Evolutionary conservation across 2,797 vertebrate genomes (phyloP).

Genomic region (Notolepis coatsorum): DNA sequence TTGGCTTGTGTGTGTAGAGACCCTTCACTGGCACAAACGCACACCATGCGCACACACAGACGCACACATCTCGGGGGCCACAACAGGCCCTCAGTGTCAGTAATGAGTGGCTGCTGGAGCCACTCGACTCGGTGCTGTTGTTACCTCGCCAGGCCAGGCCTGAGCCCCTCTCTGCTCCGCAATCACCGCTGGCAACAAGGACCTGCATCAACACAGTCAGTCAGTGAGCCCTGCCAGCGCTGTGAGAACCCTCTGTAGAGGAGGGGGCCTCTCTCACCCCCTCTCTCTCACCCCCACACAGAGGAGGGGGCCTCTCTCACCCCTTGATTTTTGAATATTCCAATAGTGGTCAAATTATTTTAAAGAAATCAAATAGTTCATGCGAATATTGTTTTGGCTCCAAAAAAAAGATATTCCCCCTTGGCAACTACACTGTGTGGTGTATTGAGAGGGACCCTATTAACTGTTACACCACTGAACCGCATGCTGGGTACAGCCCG

Average conservation of each 20-base stretch:
- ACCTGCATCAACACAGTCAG: slow-evolving; percentile 56
- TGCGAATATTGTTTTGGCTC: too few relatives aligned
- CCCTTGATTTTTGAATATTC: too few relatives aligned
- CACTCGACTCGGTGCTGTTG: slow-evolving; percentile 51
- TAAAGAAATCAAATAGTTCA: too few relatives aligned
- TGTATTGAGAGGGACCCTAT: too few relatives aligned
- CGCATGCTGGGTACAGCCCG: too few relatives aligned
- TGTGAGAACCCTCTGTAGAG: slow-evolving; percentile 10
- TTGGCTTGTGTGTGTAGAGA: slow-evolving; percentile 48
- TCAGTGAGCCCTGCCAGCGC: slow-evolving; percentile 46
- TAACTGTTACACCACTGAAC: too few relatives aligned
- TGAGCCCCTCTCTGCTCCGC: slow-evolving; percentile 28
- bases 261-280: too few relatives aligned
- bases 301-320: too few relatives aligned
- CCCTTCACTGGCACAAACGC: background rate
- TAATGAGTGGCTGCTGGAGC: slow-evolving; percentile 50
- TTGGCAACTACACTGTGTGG: too few relatives aligned
- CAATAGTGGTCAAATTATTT: too few relatives aligned
- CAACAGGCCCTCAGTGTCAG: slow-evolving; percentile 46
- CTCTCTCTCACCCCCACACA: too few relatives aligned
- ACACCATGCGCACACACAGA: slow-evolving; percentile 17
- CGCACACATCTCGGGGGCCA: background rate
- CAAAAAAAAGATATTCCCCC: too few relatives aligned
- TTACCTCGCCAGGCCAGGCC: slow-evolving; percentile 26
- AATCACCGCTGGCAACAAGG: slow-evolving; percentile 60